Base-by-base conservation (phyloP, 92 coral and sea anemone species). In the Anthopleura xanthogrammica region DNA sequence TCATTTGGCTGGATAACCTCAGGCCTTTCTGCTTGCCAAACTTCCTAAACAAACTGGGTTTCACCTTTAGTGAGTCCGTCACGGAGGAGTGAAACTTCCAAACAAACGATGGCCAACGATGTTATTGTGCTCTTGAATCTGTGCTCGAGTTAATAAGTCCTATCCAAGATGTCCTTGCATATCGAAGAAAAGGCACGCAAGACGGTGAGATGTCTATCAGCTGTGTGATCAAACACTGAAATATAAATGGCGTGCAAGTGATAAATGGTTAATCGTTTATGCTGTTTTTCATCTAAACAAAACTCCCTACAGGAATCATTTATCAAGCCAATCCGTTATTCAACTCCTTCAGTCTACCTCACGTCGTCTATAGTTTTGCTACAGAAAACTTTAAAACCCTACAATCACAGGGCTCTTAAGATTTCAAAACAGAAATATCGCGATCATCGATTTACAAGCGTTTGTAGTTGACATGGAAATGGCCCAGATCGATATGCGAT, bases 181-280 rank as follows among this genome's bases (percentile, higher is more conserved):
- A 10, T 24, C 17, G 24, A 68, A 2, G 43, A 80, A 24, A 41
- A 29, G 36, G 36, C 83, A 80, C 83, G 83, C 80, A 52, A 77
- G 2, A 20, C 50, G 29, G 75, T 80, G 83, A 62, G 83, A 80
- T 80, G 16, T 9, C 16, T 40, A 80, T 80, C 83, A 80, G 83
- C 83, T 80, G 75, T 64, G 70, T 14, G 76, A 80, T 60, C 75
- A 80, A 36, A 80, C 57, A 80, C 58, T 79, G 66, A 79, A 79
- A 79, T 79, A 79, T 57, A 78, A 6, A 55, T 78, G 29, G 52
- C 52, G 72, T 78, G 52, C 17, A 58, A 9, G 71, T 78, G 82
- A 78, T 78, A 64, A 80, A 80, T 80, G 60, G 16, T 12, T 80
- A 16, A 80, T 41, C 13, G 48, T 54, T 68, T 68, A 29, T 11